A percentile compares a stretch with the other conserved stretches of the same genome.
phyloP scores from a whole-genome alignment of 2,888 invertebrate genomes.

The Odontomyia ornata region DNA sequence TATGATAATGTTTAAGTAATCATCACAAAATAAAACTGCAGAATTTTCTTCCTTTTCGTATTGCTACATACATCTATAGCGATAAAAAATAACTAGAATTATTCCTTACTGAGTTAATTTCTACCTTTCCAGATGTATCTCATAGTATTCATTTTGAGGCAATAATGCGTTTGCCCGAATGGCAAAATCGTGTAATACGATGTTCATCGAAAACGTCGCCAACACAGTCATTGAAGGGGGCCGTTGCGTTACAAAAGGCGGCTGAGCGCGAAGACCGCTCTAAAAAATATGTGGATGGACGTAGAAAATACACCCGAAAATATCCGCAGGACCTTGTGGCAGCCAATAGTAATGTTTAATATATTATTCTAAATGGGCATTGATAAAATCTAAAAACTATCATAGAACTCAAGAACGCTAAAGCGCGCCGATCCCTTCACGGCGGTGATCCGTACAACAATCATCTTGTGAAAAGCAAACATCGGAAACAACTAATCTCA shows the following conservation, averaged over 20 bases:
- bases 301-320: conserved; percentile 51
- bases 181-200: conserved; percentile 71
- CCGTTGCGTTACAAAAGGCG: conserved; percentile 63
- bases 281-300: conserved; percentile 47
- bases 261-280: conserved; percentile 59
- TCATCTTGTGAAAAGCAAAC: conserved; percentile 52
- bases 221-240: conserved; percentile 66
- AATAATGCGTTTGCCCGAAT: conserved; percentile 78
- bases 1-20: too few relatives aligned
- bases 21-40: too few relatives aligned
- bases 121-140: conserved; percentile 69
- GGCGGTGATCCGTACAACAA: conserved; percentile 41
- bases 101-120: too few relatives aligned
- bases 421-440: conserved; percentile 49
- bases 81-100: too few relatives aligned
- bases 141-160: conserved; percentile 75
- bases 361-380: conserved; percentile 63
- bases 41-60: too few relatives aligned
- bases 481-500: conserved; percentile 50
- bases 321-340: conserved; percentile 48
- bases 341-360: conserved; percentile 64
- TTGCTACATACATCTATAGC: too few relatives aligned
- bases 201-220: conserved; percentile 57
- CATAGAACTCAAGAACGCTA: conserved; percentile 51
- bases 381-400: conserved; percentile 61